Evolutionary conservation across 2,113 vertebrate genomes (phyloP).

Genomic region (Dicaeum eximium): DNA sequence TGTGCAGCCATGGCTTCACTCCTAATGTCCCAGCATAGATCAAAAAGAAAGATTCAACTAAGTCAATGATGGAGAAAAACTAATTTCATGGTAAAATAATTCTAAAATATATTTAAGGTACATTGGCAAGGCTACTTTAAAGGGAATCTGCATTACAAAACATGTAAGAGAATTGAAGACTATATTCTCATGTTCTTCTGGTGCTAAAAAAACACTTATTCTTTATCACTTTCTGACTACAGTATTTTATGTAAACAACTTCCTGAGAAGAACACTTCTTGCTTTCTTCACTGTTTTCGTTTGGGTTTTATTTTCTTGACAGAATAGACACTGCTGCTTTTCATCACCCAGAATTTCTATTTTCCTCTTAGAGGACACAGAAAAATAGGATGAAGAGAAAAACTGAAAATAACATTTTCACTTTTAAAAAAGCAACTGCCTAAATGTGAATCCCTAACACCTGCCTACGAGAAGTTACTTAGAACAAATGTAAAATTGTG

Average conservation of each 20-base stretch:
- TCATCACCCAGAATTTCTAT: slow-evolving; percentile 27
- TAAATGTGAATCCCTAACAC: neutral
- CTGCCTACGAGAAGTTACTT: neutral
- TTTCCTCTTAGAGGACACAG: neutral
- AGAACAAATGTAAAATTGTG: neutral
- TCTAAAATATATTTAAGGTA: slow-evolving; percentile 82
- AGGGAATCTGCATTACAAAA: slow-evolving; percentile 78
- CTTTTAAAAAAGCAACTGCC: neutral
- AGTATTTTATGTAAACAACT: slow-evolving; percentile 63
- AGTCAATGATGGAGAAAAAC: slow-evolving; percentile 81
- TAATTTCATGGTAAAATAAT: slow-evolving; percentile 88
- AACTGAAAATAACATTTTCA: neutral
- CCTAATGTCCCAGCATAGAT: slow-evolving; percentile 78
- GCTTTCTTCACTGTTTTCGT: neutral
- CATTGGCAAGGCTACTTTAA: slow-evolving; percentile 72
- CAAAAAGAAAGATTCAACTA: slow-evolving; percentile 73
- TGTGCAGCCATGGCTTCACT: slow-evolving; percentile 61
- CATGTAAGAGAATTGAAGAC: slow-evolving; percentile 64
- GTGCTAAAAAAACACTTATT: slow-evolving; percentile 70
- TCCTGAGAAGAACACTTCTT: slow-evolving; percentile 35
- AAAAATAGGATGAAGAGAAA: slow-evolving; percentile 14
- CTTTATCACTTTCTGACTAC: slow-evolving; percentile 41
- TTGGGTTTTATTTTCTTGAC: neutral
- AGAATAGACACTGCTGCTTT: slow-evolving; percentile 27
- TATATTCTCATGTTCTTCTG: slow-evolving; percentile 66